phyloP scores from a whole-genome alignment of 2,113 vertebrate genomes.

The Tympanuchus pallidicinctus region DNA sequence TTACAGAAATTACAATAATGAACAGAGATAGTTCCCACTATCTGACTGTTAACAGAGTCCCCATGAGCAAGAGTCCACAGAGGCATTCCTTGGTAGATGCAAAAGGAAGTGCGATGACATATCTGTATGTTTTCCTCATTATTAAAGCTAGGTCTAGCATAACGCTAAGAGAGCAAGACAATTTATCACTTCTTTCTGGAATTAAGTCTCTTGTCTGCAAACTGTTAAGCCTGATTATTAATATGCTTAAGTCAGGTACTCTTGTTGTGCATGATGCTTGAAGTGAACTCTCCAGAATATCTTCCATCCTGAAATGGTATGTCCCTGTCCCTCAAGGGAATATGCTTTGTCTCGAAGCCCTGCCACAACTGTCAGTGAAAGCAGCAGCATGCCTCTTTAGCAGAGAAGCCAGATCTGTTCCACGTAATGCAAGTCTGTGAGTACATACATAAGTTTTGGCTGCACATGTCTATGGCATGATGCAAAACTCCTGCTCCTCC shows the following conservation, averaged over 20 bases:
- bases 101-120: not conserved
- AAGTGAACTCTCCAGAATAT: not conserved
- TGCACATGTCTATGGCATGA: not conserved
- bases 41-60: not conserved
- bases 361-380: not conserved
- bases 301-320: not conserved
- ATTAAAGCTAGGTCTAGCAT: not conserved
- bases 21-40: not conserved
- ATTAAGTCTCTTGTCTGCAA: not conserved
- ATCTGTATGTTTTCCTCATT: not conserved
- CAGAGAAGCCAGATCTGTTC: not conserved
- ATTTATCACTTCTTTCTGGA: not conserved
- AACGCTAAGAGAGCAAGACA: not conserved
- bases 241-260: rapidly evolving
- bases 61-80: not conserved
- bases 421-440: not conserved
- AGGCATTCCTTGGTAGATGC: not conserved
- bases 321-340: not conserved
- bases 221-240: not conserved
- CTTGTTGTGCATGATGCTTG: not conserved
- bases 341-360: not conserved
- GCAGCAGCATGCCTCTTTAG: not conserved
- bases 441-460: not conserved
- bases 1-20: no score
- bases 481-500: not conserved